Base-by-base conservation (phyloP, 2,888 invertebrate species). In the Drosophila maculinotata region DNA sequence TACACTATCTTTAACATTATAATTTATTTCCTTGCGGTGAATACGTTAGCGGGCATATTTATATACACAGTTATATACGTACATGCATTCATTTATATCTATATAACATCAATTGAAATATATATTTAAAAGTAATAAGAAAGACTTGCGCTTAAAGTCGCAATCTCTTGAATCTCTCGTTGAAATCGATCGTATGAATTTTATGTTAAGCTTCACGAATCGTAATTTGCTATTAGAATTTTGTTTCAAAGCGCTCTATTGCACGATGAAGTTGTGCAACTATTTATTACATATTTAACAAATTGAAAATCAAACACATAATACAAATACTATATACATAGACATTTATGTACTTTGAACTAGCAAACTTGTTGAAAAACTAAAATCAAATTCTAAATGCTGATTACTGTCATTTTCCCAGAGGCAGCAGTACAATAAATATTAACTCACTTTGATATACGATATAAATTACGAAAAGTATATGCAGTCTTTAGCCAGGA, bases 331-430 rank as follows among this genome's bases (percentile, higher is more conserved):
- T 35, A 59, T 35, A 64, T 23, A 49, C 42, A 68, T 62, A 84
- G 54, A 86, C 71, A 81, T 67, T 66, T 76, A 87, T 73, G 81
- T 84, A 81, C 85, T 86, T 87, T 83, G 86, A 82, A 66, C 70
- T 86, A 83, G 87, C 65, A 71, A 81, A 67, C 87, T 84, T 87
- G 84, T 87, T 62, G 76, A 75, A 72, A 56, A 63, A 33, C 53
- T 49, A 62, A 76, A 78, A 88, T 81, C 82, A 82, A 88, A 82
- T 84, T 84, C 89, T 69, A 87, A 88, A 72, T 75, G 78, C 79
- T 74, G 76, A 70, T 67, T 54, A 56, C 70, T 68, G 53, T 60
- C 49, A 70, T 42, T 48, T 15, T 9, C 57, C 42, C 31, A 33
- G 39, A 39, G 51, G 52, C 69, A 68, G 69, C 72, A 54, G 33